Base-by-base conservation (phyloP, 2,888 invertebrate species). In the Aporophyla lueneburgensis region DNA sequence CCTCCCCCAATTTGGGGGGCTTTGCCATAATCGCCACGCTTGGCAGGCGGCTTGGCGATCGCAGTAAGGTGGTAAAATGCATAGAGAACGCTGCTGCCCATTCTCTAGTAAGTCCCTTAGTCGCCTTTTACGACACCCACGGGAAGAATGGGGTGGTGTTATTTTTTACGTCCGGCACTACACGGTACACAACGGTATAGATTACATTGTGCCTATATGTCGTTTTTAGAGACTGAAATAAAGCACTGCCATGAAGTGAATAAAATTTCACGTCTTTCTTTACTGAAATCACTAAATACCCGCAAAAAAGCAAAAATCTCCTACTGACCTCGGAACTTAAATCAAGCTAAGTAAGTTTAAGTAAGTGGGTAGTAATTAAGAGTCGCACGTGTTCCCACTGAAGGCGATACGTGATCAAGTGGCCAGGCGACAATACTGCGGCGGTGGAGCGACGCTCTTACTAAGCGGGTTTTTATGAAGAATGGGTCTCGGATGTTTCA, bases 291-390 rank as follows among this genome's bases (percentile, higher is more conserved):
- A 33, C 43, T 12, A 33, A 61, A 56, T 24, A 21, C 14, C 14
- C 14, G 21, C 5, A 54, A 24, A 49, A 43, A n/a, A 6, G 2
- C 1, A n/a, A 54, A 59, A 59, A 58, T 58, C 21, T 65, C 14
- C 10, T 5, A 56, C 21, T 58, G 40, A 27, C 63, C 59, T 72
- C 59, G 59, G 12, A 75, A 68, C 76, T 65, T 68, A 73, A 69
- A 76, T 81, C 69, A 68, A 74, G 71, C 58, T 62, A 81, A 74
- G 65, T 76, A 71, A 78, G 78, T 78, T 69, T 16, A 53, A 59
- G 54, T 69, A 79, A 83, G 84, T 83, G 81, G 81, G 14, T 43
- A 63, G 66, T 78, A 78, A 84, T 84, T 78, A 78, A 81, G 81
- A 69, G 70, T 1, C 40, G 67, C 54, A 74, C 74, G 74, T 75